phyloP scores from a whole-genome alignment of 1,140 invertebrate species.

The Muscidifurax raptorellus region DNA sequence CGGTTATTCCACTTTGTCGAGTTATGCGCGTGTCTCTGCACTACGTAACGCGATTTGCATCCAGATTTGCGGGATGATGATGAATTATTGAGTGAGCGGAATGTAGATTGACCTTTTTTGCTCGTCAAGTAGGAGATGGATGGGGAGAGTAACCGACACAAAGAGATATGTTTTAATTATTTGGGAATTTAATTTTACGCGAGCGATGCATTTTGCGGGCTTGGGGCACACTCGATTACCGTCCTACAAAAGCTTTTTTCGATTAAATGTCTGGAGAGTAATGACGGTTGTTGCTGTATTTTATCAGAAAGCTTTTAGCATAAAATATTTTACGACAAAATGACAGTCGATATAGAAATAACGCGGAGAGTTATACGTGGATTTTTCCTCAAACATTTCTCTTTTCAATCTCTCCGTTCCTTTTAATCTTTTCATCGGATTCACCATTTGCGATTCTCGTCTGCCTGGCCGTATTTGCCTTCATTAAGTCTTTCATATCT shows the following conservation, averaged over 20 bases:
- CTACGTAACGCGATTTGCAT: neutral
- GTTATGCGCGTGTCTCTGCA: neutral
- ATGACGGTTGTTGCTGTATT: neutral
- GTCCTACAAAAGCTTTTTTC: neutral
- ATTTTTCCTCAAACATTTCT: neutral
- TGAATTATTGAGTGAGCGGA: neutral
- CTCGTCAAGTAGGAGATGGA: neutral
- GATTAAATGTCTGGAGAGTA: neutral
- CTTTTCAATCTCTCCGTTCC: neutral
- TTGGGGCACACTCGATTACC: too few relatives aligned
- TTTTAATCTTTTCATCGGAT: neutral
- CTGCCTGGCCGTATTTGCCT: too few relatives aligned
- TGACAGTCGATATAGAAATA: neutral
- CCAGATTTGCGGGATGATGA: neutral
- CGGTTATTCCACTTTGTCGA: neutral
- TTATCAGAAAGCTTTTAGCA: conserved; percentile 2
- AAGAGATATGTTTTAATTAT: neutral
- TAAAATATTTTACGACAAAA: neutral
- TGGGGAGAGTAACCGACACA: neutral
- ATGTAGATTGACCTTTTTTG: neutral
- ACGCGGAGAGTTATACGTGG: neutral
- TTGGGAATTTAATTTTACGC: neutral
- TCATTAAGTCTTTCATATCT: too few relatives aligned
- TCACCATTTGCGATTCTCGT: neutral
- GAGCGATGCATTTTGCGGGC: neutral